Base-by-base conservation (phyloP, 1,140 invertebrate genomes). In the Hirudo medicinalis region DNA sequence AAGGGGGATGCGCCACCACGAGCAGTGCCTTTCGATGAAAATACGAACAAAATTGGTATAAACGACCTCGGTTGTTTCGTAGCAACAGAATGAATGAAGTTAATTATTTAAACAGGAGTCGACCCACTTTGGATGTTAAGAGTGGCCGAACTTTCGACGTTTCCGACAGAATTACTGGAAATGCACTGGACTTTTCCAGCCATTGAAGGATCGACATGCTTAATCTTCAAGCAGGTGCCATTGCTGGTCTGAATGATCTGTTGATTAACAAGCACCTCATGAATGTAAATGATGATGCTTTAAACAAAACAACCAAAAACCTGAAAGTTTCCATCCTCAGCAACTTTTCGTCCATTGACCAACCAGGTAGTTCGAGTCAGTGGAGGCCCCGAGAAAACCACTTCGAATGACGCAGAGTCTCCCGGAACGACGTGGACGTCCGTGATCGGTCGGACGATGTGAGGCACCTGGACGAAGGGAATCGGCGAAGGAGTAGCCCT, bases 351-450 rank as follows among this genome's bases (percentile, higher is more conserved):
- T 49, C 69, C 69, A 19, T 70, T 70, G 17, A 70, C 19, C n/a
- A 70, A 22, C 69, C 69, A 70, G 22, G 40, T 25, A 0, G 53
- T 49, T 82, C 92, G 94, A 17, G 98, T 84, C 32, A 91, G 93
- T 13, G 96, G 92, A 84, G 97, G 93, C 32, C 94, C 94, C 72
- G 93, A 91, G 55, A 97, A 86, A 67, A 94, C 87, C 74, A 92
- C 93, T 81, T 97, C 94, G 78, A 99, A 94, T 84, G 94, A 91
- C 71, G 92, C 93, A 49, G 89, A 91, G 36, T 76, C 76, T 6
- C 80, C 80, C 55, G 80, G 77, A 19, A 75, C 75, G 0, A 80
- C 77, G 53, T 80, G 74, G 5, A 78, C 77, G 75, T 78, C 80
- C 43, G 76, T 75, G 67, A 82, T 77, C 11, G 81, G 80, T 79